Evolutionary conservation across 2,797 vertebrate genomes (phyloP), one percentile per base, ranked within the genome.

Genomic region (Schizopygopsis pylzovi): DNA sequence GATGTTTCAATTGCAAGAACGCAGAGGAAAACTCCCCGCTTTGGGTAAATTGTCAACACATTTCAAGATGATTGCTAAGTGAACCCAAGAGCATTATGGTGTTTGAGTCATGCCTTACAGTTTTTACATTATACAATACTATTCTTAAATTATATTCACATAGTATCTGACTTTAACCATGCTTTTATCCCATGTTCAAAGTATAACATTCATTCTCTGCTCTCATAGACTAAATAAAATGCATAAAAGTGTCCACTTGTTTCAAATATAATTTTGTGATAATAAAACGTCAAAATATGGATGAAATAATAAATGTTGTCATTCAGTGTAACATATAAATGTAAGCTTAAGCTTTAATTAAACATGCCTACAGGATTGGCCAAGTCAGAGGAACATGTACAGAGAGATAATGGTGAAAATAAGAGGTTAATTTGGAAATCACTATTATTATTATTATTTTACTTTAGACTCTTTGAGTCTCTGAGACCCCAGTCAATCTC

Each of bases 1-100:
- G 90, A 90, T 90, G 84, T 92, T 92, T 93, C 91, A 89, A 90
- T 92, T 93, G 87, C 85, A 88, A 87, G 84, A 72, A 89, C 88
- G 91, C 85, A 91, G 83, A 85, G 84, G 61, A 84, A 85, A 77
- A 54, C 41, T 39, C 16, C 56, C 16, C 70, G 9, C 89, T 87
- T 89, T 52, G 81, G 52, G 73, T 70, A 80, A 73, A 81, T 73
- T 80, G 86, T 78, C 68, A 73, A 67, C 72, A 86, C 77, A 82
- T 86, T 72, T 85, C 82, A 65, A 67, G 84, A 85, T 77, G 85
- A 84, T 47, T 88, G 81, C 84, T 82, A 83, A 85, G 70, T 87
- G 80, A 81, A 83, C 75, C 87, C 78, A 83, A 76, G 86, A 82
- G 78, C 41, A 71, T 80, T 81, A 43, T 18, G 63, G 70, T 4